Percentiles rank a stretch among this genome's conserved stretches.
Evolutionary conservation across 2,797 vertebrate genomes (phyloP).

Genomic region (Lithobates pipiens): DNA sequence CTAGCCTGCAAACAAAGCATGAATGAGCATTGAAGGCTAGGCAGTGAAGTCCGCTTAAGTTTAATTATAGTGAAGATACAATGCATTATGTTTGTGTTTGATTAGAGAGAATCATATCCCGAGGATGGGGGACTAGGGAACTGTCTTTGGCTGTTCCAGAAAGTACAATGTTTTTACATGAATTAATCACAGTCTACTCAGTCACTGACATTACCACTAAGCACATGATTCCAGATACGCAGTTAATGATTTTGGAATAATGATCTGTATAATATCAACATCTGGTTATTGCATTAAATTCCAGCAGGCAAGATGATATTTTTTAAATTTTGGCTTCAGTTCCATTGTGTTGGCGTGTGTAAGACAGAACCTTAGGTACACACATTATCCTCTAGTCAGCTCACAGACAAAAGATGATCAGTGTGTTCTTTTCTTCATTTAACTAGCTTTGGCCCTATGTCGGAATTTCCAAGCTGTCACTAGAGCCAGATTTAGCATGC

Average conservation of each 20-base stretch:
- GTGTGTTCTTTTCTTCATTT: background rate
- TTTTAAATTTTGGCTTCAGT: background rate
- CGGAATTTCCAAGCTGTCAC: background rate
- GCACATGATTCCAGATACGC: conserved; percentile 10
- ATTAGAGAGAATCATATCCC: conserved; percentile 1
- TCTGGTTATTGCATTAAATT: conserved; percentile 8
- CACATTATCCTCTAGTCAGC: conserved; percentile 21
- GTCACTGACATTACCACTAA: conserved; percentile 8
- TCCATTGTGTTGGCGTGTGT: background rate
- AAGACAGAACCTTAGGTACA: conserved; percentile 17
- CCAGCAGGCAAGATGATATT: conserved; percentile 6
- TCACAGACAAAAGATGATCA: conserved; percentile 13
- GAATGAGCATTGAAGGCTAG: conserved; percentile 2
- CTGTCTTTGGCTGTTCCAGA: background rate
- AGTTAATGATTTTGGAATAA: conserved; percentile 19
- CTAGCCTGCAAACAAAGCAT: conserved; percentile 14
- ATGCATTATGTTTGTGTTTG: conserved; percentile 10
- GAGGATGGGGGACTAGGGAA: background rate
- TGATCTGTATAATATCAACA: conserved; percentile 21
- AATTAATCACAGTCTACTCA: background rate
- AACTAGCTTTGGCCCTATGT: background rate
- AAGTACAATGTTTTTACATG: background rate
- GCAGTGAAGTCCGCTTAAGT: conserved; percentile 7
- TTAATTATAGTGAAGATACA: background rate
- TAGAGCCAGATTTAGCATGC: background rate